Base-by-base conservation (phyloP, 2,888 invertebrate species). In the Amphimallon solstitiale region DNA sequence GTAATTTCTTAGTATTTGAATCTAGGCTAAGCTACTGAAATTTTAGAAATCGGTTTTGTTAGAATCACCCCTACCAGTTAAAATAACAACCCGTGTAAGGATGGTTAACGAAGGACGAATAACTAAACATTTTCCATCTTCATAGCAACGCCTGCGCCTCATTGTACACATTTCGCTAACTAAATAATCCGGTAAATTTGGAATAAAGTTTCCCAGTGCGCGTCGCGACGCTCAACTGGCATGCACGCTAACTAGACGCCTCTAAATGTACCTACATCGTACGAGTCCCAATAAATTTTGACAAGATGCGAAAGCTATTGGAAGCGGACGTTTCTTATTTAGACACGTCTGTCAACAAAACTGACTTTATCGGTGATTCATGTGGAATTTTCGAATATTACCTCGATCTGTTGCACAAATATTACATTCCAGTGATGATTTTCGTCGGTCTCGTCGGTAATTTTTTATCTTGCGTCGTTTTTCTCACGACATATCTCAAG, bases 391-490 rank as follows among this genome's bases (percentile, higher is more conserved):
- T 43, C 52, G 61, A 65, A 2, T 65, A 60, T 21, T 40, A 63
- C 34, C 59, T 63, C 15, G 48, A 84, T 59, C 78, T 84, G 46
- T 80, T 88, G 56, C 84, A 87, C 71, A 78, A 81, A 5, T 88
- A 87, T 74, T 87, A 88, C 80, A 85, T 88, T 10, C 89, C 89
- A 0, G 75, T 84, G 4, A 86, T 89, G 23, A 86, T 88, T 54
- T 75, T 85, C 0, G 75, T 89, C 17, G 89, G 89, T 0, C 79
- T 89, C 6, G 77, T 88, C 0, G 89, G 89, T 0, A 89, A 89
- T 71, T 73, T 86, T 0, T 73, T 88, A 1, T 87, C 88, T 0
- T 87, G 86, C 73, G 76, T 86, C 1, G 88, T 89, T 0, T 88
- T 89, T 72, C 78, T 87, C 9, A 86, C 85, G 51, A 88, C 88